A percentile compares a stretch with the other conserved stretches of the same genome.
Conservation (phyloP, 2,888 invertebrate genomes). For the Callosobruchus maculatus region DNA sequence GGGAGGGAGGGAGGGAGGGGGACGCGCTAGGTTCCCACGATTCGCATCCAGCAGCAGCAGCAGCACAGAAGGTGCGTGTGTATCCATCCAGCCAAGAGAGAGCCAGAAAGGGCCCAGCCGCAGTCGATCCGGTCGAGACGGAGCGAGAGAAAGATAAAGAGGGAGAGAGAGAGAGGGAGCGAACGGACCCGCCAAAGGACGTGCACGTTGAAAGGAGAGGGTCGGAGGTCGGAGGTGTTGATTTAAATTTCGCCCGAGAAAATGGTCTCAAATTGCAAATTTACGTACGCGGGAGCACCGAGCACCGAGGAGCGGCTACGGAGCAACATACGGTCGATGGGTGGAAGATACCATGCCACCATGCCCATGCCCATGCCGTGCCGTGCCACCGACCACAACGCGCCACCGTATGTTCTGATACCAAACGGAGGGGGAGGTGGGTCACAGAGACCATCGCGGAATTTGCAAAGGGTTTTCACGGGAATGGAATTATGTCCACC, state of each 20-base stretch:
- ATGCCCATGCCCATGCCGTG: no score
- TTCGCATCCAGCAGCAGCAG: not conserved
- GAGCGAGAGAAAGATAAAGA: not conserved
- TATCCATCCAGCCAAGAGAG: not conserved
- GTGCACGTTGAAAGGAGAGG: conserved; percentile 19
- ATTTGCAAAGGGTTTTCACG: no score
- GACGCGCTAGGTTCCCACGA: not conserved
- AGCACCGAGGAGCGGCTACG: no score
- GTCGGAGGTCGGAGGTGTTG: conserved; percentile 25
- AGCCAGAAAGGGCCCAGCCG: not conserved
- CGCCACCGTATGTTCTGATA: no score
- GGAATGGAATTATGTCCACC: no score
- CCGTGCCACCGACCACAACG: no score
- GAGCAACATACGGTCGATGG: not conserved
- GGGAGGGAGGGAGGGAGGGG: not conserved
- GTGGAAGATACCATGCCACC: no score
- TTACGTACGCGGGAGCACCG: conserved; percentile 15
- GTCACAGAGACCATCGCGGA: no score
- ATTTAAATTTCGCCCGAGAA: conserved; percentile 35
- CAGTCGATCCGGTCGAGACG: not conserved
- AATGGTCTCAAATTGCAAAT: conserved; percentile 36
- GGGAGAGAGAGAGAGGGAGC: not conserved
- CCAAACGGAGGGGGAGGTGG: no score
- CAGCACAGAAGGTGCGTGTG: not conserved
- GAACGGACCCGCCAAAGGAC: no score